Conservation (phyloP, 2,888 invertebrate species). For the Andrena bicolor region DNA sequence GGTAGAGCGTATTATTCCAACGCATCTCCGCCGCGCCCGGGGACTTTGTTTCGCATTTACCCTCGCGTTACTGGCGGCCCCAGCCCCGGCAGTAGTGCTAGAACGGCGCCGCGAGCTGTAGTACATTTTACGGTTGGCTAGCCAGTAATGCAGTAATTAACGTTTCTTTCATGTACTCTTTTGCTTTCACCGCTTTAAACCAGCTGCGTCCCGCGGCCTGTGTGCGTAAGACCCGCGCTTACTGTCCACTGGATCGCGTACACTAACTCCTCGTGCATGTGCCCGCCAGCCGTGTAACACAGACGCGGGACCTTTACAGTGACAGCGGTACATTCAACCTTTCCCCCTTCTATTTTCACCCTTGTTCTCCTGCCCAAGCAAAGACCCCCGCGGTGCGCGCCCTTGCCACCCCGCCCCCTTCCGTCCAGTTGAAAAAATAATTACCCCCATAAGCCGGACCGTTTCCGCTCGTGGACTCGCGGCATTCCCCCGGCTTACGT, state of each 20-base stretch:
- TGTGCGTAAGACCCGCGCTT: constrained; percentile 43
- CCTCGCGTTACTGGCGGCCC: constrained; percentile 35
- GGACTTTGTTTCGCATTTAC: constrained; percentile 59
- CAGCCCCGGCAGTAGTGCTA: constrained; percentile 33
- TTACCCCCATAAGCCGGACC: constrained; percentile 67
- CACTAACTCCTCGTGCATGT: neutral
- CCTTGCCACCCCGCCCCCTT: constrained; percentile 53
- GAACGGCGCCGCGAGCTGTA: constrained; percentile 62
- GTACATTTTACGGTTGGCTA: constrained; percentile 76
- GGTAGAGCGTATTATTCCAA: constrained; percentile 70
- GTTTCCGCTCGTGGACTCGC: constrained; percentile 53
- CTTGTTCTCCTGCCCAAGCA: constrained; percentile 48
- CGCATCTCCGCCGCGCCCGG: constrained; percentile 55
- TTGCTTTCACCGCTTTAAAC: constrained; percentile 70
- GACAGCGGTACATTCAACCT: constrained; percentile 63
- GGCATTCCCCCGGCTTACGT: constrained; percentile 15
- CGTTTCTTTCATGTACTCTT: constrained; percentile 79
- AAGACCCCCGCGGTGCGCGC: constrained; percentile 48
- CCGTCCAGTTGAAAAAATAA: constrained; percentile 72
- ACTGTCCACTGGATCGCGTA: constrained; percentile 47
- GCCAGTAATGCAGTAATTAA: constrained; percentile 80
- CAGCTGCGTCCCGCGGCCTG: constrained; percentile 63
- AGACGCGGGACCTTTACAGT: constrained; percentile 43
- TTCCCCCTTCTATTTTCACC: constrained; percentile 63
- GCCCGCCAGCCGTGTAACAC: neutral